Evolutionary conservation across 2,888 invertebrate species (phyloP), one percentile per base, ranked within the genome.

Genomic region (Pseudeuparius sepicola): DNA sequence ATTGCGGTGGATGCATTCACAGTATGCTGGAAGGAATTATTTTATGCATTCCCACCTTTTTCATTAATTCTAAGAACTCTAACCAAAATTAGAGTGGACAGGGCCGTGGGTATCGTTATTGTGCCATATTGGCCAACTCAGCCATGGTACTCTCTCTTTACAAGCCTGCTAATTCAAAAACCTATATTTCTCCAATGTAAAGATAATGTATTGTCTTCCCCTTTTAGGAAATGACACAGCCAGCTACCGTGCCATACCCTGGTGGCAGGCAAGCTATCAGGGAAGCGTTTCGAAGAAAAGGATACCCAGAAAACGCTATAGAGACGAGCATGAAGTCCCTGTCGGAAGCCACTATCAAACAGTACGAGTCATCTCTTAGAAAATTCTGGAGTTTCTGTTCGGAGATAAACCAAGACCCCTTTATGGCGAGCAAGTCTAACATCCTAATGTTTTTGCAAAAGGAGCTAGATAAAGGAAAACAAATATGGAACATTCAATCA

Each of bases 81-180:
- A n/a, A n/a, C n/a, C n/a, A n/a, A n/a, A n/a, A n/a, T n/a, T n/a
- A n/a, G n/a, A n/a, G n/a, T n/a, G n/a, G 15, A 37, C 10, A 33
- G 24, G 24, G 15, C 3, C 16, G 14, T 18, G n/a, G 38, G 39
- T 5, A 34, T 44, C 16, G 12, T 43, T 13, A 30, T 44, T 26
- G 37, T 44, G n/a, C 42, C 42, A 14, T n/a, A 28, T 7, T 44
- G 37, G 42, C 14, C 29, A 20, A 31, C 39, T 6, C 44, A 45
- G 36, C 39, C 44, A 7, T 44, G 42, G 43, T 42, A 37, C 25
- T 39, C 44, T 6, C 18, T 44, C 10, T 42, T 40, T 14, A 17
- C 17, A 15, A 24, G 24, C 14, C 18, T 28, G 13, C 12, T 25
- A 12, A 14, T 13, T 12, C 12, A 17, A 9, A 16, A 24, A 14